Conservation (phyloP, 2,797 vertebrate species). For the Mormyrus hasselquistii region DNA sequence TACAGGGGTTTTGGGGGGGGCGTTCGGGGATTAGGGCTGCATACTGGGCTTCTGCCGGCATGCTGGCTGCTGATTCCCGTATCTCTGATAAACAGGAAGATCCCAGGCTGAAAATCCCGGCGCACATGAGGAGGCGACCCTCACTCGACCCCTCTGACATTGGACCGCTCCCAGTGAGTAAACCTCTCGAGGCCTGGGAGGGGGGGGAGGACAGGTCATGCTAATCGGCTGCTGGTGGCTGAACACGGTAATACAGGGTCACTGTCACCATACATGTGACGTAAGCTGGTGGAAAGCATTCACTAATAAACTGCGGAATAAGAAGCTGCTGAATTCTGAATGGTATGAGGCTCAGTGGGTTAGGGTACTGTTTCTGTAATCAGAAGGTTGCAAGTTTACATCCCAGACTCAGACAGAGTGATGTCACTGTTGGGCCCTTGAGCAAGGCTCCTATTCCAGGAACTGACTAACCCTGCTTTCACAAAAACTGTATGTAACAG, state of each 20-base stretch:
- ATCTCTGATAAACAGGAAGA: slow-evolving; percentile 71
- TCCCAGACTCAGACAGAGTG: neutral
- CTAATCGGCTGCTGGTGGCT: neutral
- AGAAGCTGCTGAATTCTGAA: neutral
- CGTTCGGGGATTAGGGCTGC: neutral
- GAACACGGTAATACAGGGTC: neutral
- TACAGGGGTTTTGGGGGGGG: neutral
- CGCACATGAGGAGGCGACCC: slow-evolving; percentile 64
- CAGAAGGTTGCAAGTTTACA: neutral
- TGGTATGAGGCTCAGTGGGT: neutral
- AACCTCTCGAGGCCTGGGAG: neutral
- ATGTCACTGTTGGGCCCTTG: neutral
- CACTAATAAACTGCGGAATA: neutral
- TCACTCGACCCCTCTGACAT: slow-evolving; percentile 79
- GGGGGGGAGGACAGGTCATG: neutral
- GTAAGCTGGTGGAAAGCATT: neutral
- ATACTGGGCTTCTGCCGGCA: neutral
- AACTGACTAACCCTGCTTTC: neutral
- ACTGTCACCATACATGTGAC: neutral
- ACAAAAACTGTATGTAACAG: neutral
- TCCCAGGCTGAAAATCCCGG: slow-evolving; percentile 78
- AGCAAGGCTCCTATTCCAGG: neutral
- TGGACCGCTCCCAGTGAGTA: slow-evolving; percentile 80
- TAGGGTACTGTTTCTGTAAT: neutral
- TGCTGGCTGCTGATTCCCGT: neutral